Evolutionary conservation across 1,140 invertebrate species (phyloP).

Genomic region (Heliconius melpomene): DNA sequence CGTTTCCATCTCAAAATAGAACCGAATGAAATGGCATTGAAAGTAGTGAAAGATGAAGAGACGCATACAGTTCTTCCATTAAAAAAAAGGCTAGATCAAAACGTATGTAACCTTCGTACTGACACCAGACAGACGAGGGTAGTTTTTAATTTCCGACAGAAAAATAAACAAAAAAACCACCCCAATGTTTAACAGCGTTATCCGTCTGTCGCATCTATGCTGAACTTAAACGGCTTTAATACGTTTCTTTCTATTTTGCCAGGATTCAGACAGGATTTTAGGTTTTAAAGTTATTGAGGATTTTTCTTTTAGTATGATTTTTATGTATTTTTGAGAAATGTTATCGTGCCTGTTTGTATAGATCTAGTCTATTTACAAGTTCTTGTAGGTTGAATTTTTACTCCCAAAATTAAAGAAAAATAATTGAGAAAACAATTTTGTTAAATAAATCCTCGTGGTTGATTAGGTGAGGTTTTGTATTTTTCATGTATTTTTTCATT

Average conservation of each 20-base stretch:
- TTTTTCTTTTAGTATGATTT: background rate
- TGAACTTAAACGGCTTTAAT: conserved; percentile 15
- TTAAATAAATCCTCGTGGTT: too few relatives aligned
- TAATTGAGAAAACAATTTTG: too few relatives aligned
- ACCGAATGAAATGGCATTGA: background rate
- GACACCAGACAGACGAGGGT: conserved; percentile 13
- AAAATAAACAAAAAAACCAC: conserved; percentile 14
- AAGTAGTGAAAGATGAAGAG: conserved; percentile 6
- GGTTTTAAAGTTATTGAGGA: background rate
- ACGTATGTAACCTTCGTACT: conserved; percentile 8
- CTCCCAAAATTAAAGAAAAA: too few relatives aligned
- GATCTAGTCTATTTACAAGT: too few relatives aligned
- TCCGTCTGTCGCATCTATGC: conserved; percentile 8
- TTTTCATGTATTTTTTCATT: too few relatives aligned
- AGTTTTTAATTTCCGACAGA: conserved; percentile 7
- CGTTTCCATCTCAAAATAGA: background rate
- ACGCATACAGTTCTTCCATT: background rate
- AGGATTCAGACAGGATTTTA: background rate
- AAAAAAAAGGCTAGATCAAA: conserved; percentile 1
- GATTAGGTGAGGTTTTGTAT: too few relatives aligned
- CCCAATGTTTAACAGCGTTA: conserved; percentile 11
- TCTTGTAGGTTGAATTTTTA: too few relatives aligned
- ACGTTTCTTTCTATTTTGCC: background rate
- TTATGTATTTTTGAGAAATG: background rate
- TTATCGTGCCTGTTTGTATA: too few relatives aligned